Conservation (phyloP, 2,113 vertebrate genomes). For the Brevimyrus niger region DNA sequence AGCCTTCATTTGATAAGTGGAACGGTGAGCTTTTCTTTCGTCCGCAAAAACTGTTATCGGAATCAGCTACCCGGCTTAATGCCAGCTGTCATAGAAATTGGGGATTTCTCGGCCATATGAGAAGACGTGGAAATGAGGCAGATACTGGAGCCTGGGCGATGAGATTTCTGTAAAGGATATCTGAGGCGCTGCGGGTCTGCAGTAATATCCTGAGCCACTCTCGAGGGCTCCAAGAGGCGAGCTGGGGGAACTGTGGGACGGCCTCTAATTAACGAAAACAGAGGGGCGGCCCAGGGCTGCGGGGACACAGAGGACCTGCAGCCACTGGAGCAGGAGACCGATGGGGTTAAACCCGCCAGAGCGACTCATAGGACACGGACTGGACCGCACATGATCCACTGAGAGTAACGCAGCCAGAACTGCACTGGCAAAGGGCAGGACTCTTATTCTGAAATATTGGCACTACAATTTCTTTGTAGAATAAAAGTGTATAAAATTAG, state of each 20-base stretch:
- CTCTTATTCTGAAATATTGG: neutral
- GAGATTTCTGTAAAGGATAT: neutral
- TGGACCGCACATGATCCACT: neutral
- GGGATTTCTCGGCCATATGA: neutral
- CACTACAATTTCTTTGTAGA: neutral
- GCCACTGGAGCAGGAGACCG: neutral
- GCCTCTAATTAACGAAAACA: neutral
- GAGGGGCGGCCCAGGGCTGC: neutral
- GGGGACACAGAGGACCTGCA: neutral
- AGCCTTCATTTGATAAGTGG: neutral
- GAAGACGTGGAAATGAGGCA: neutral
- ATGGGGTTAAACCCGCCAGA: neutral
- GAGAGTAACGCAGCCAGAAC: neutral
- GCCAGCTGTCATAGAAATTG: neutral
- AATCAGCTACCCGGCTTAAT: neutral
- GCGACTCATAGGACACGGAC: neutral
- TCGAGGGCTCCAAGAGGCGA: neutral
- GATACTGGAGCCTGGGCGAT: neutral
- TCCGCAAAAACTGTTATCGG: neutral
- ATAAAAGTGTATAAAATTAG: neutral
- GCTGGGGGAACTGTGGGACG: neutral
- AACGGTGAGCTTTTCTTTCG: neutral
- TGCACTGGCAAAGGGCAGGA: neutral
- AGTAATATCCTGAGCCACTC: neutral
- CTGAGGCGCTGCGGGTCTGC: neutral